phyloP scores from a whole-genome alignment of 2,797 vertebrate species.

The Bovichtus diacanthus region DNA sequence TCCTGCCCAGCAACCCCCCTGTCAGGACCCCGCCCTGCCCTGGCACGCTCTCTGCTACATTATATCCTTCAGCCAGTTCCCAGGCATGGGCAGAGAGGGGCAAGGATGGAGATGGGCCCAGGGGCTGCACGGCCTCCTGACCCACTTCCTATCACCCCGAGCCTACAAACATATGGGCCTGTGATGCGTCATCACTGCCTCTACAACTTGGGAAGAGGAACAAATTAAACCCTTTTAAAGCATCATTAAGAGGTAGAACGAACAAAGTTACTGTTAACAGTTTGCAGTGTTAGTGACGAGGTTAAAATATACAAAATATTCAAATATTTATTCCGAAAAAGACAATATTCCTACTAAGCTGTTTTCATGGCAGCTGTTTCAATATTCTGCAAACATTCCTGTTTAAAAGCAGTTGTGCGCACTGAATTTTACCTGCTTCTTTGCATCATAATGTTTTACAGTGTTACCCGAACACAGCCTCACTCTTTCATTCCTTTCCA shows the following conservation, averaged over 20 bases:
- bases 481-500: no score
- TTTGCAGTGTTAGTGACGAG: not conserved
- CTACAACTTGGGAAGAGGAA: not conserved
- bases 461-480: no score
- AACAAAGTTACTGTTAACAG: not conserved
- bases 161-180: not conserved
- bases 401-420: no score
- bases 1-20: conserved; percentile 42
- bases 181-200: no score
- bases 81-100: conserved; percentile 30
- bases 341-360: no score
- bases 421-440: no score
- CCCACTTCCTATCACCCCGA: conserved; percentile 49
- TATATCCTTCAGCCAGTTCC: conserved; percentile 57
- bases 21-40: conserved; percentile 31
- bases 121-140: conserved; percentile 39
- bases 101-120: conserved; percentile 31
- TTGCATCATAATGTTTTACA: no score
- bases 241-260: not conserved
- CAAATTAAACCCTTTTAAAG: not conserved
- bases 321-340: no score
- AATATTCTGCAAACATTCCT: no score
- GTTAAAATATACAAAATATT: no score
- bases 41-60: conserved; percentile 30
- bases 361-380: no score